Percentiles rank a stretch among this genome's conserved stretches.
phyloP scores from a whole-genome alignment of 2,888 invertebrate species.

The Venusia cambrica region DNA sequence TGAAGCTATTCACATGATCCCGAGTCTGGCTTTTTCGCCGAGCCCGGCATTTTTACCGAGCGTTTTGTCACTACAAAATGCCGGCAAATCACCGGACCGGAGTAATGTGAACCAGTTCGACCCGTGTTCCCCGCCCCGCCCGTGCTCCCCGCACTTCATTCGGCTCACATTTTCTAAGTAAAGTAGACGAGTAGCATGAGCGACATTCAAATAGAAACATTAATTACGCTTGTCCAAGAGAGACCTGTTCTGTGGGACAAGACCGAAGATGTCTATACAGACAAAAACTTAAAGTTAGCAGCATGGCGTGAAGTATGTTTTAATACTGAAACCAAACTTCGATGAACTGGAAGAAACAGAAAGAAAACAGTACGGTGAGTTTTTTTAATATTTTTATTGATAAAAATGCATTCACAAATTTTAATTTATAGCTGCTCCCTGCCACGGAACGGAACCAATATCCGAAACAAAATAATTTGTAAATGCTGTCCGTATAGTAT shows the following conservation, averaged over 20 bases:
- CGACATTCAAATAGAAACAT: constrained; percentile 29
- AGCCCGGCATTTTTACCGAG: too few relatives aligned
- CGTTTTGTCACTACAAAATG: too few relatives aligned
- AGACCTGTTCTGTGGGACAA: constrained; percentile 34
- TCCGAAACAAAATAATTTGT: constrained; percentile 31
- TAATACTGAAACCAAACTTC: constrained; percentile 36
- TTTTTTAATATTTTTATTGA: constrained; percentile 32
- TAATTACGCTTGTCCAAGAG: constrained; percentile 34
- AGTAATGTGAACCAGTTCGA: too few relatives aligned
- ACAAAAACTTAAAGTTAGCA: constrained; percentile 31
- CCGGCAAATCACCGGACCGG: too few relatives aligned
- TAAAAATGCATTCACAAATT: constrained; percentile 30
- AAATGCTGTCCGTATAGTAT: constrained; percentile 33
- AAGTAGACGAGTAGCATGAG: constrained; percentile 14
- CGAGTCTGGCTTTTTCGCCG: too few relatives aligned
- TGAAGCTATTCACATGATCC: too few relatives aligned
- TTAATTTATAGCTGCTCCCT: constrained; percentile 32
- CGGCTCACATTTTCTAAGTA: constrained; percentile 15
- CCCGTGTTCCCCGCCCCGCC: constrained; percentile 28
- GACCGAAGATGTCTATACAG: constrained; percentile 32
- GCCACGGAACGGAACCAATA: constrained; percentile 33
- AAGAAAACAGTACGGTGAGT: constrained; percentile 35
- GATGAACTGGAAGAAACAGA: constrained; percentile 35
- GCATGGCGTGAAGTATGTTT: constrained; percentile 37
- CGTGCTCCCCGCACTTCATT: too few relatives aligned